Evolutionary conservation across 2,113 vertebrate species (phyloP).

Genomic region (Delphinus delphis): DNA sequence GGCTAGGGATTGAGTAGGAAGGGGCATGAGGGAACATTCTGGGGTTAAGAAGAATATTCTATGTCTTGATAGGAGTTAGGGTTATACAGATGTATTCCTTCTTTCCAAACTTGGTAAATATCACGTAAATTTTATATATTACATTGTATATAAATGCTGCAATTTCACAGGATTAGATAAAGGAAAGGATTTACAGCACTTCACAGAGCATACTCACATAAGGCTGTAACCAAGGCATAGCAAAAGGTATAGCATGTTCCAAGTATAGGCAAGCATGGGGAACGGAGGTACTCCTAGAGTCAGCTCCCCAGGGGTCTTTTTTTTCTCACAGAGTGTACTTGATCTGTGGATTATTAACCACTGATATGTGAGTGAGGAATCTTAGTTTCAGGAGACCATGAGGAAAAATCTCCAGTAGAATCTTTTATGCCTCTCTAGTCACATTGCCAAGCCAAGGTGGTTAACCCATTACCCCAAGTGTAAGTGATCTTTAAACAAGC

Average conservation of each 20-base stretch:
- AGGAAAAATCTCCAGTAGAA: neutral
- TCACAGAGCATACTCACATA: neutral
- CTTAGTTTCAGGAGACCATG: neutral
- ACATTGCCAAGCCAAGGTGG: neutral
- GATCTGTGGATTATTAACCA: neutral
- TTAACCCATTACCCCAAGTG: neutral
- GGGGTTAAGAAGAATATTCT: neutral
- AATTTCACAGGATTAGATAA: neutral
- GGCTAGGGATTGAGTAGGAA: neutral
- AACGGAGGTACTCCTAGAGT: neutral
- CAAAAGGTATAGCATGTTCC: neutral
- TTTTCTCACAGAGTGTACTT: neutral
- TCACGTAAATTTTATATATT: neutral
- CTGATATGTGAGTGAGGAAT: neutral
- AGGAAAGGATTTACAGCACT: neutral
- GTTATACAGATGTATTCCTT: neutral
- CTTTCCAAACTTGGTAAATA: neutral
- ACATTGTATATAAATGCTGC: neutral
- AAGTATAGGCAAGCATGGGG: neutral
- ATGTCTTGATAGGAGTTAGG: neutral
- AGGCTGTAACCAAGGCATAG: neutral
- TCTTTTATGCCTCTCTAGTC: neutral
- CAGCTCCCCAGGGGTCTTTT: neutral
- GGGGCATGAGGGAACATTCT: neutral
- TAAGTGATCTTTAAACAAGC: neutral